Evolutionary conservation across 2,113 vertebrate genomes (phyloP).

Genomic region (Trematocara marginatum): DNA sequence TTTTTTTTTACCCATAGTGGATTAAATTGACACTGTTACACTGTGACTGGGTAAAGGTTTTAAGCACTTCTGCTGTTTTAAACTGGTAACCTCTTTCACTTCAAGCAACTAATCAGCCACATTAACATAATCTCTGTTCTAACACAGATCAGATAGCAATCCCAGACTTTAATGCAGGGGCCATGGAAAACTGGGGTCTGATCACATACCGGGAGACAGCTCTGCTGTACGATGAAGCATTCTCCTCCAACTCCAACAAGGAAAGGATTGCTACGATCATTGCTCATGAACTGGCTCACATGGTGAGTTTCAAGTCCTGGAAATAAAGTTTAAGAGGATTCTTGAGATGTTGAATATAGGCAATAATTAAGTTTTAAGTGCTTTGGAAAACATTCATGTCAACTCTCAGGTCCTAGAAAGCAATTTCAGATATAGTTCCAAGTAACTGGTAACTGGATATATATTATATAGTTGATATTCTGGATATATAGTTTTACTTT

Average conservation of each 20-base stretch:
- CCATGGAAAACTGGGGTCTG: slow-evolving; percentile 82
- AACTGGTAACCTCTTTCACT: background rate
- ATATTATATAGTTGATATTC: background rate
- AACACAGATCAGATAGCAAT: slow-evolving; percentile 74
- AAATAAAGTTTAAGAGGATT: background rate
- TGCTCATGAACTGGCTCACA: slow-evolving; percentile 76
- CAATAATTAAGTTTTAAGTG: background rate
- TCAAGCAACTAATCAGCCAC: background rate
- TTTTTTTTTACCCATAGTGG: background rate
- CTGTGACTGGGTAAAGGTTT: background rate
- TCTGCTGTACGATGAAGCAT: slow-evolving; percentile 61
- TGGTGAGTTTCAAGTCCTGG: slow-evolving; percentile 53
- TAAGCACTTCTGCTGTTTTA: background rate
- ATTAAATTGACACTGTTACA: background rate
- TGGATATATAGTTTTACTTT: background rate
- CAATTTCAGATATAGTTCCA: background rate
- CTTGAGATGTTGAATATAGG: background rate
- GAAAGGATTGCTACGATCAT: slow-evolving; percentile 72
- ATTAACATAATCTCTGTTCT: background rate
- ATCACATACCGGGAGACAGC: slow-evolving; percentile 78
- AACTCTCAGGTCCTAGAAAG: background rate
- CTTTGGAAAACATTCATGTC: background rate
- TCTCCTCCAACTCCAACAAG: slow-evolving; percentile 76
- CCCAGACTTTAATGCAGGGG: slow-evolving; percentile 76
- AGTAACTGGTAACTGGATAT: background rate